phyloP scores from a whole-genome alignment of 2,888 invertebrate species.

The Monochamus alternatus region DNA sequence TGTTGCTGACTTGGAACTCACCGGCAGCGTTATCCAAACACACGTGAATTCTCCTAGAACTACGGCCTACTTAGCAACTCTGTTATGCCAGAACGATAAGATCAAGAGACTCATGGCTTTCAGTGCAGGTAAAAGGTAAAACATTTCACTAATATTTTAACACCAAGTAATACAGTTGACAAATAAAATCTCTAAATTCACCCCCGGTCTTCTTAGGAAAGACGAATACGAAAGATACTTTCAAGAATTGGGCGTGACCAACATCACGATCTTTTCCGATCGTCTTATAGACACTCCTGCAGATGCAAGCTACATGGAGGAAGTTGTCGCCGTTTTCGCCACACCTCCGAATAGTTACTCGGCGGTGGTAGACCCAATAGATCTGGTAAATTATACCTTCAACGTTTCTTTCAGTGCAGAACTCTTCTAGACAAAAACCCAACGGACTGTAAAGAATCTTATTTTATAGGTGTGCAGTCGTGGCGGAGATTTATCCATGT shows the following conservation, averaged over 20 bases:
- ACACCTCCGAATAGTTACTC: conserved; percentile 89
- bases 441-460: not conserved
- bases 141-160: not conserved
- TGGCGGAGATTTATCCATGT: conserved; percentile 84
- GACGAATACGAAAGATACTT: conserved; percentile 81
- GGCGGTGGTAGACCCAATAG: conserved; percentile 85
- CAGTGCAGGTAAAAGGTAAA: conserved; percentile 73
- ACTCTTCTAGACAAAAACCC: too few species aligned
- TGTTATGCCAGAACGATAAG: conserved; percentile 75
- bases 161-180: not conserved
- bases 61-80: conserved; percentile 84
- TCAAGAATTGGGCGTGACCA: conserved; percentile 79
- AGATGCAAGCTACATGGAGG: conserved; percentile 74
- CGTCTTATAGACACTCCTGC: conserved; percentile 72
- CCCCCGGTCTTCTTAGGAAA: conserved; percentile 69
- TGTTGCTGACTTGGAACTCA: conserved; percentile 77
- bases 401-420: not conserved
- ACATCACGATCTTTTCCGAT: conserved; percentile 72
- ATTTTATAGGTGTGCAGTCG: conserved; percentile 76
- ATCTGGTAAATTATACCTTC: conserved; percentile 72
- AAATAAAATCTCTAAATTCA: not conserved
- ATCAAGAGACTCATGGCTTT: conserved; percentile 77
- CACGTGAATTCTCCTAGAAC: conserved; percentile 86
- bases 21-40: conserved; percentile 85
- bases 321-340: conserved; percentile 79